phyloP scores from a whole-genome alignment of 1,140 invertebrate species.

The Brachionus paranguensis region DNA sequence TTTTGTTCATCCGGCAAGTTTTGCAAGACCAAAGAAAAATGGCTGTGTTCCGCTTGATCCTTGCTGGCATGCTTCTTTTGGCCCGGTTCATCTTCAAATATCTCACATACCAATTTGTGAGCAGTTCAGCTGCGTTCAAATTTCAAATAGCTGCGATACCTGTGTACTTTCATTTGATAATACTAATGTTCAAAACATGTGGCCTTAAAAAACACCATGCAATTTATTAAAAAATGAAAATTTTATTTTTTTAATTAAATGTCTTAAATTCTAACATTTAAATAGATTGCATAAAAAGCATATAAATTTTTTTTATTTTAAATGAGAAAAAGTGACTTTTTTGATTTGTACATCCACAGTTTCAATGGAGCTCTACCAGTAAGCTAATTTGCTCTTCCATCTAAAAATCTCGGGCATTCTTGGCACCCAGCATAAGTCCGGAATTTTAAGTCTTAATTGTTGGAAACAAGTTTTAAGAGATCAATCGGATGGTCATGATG shows the following conservation, averaged over 20 bases:
- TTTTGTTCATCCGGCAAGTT: constrained; percentile 24
- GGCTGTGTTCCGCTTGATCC: not conserved
- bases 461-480: too few species aligned
- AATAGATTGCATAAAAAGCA: not conserved
- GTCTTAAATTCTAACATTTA: not conserved
- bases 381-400: too few species aligned
- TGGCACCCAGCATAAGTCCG: too few species aligned
- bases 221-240: not conserved
- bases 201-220: constrained; percentile 4
- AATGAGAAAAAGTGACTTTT: not conserved
- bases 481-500: too few species aligned
- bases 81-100: constrained; percentile 9
- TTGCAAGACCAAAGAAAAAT: not conserved
- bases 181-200: constrained; percentile 33
- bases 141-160: constrained; percentile 14
- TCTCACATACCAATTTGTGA: not conserved
- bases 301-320: not conserved
- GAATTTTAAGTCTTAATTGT: too few species aligned
- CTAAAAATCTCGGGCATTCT: too few species aligned
- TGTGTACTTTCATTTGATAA: constrained; percentile 28
- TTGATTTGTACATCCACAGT: not conserved
- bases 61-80: not conserved
- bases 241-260: not conserved
- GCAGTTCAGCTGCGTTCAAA: not conserved
- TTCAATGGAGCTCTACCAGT: too few species aligned